Evolutionary conservation across 92 coral and sea anemone species (phyloP).

Genomic region (Siderastrea radians): DNA sequence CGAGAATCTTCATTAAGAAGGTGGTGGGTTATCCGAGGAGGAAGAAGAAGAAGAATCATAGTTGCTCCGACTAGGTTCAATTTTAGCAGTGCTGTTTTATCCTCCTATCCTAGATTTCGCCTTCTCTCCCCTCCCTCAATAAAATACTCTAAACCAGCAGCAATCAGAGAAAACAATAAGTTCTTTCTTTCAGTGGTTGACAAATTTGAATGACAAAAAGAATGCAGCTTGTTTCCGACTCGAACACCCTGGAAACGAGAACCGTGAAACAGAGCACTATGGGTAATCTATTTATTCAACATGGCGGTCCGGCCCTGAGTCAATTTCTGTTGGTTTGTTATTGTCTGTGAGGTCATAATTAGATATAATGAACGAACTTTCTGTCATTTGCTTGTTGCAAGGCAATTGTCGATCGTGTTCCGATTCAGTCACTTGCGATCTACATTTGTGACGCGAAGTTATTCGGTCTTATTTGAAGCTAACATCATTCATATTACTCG

Average conservation of each 20-base stretch:
- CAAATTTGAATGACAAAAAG: too few relatives aligned
- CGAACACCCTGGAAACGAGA: constrained; percentile 17
- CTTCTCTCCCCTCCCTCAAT: too few relatives aligned
- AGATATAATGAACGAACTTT: constrained; percentile 3
- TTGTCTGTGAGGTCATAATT: constrained; percentile 30
- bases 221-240: too few relatives aligned
- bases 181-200: too few relatives aligned
- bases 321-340: not conserved
- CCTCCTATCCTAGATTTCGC: too few relatives aligned
- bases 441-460: not conserved
- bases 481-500: not conserved
- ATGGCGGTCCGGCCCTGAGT: constrained; percentile 17
- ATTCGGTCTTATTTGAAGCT: not conserved
- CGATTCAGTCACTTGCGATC: not conserved
- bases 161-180: too few relatives aligned
- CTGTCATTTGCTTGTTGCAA: not conserved
- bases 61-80: too few relatives aligned
- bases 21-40: too few relatives aligned
- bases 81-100: too few relatives aligned
- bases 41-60: too few relatives aligned
- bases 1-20: too few relatives aligned
- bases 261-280: not conserved
- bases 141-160: too few relatives aligned
- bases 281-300: constrained; percentile 29
- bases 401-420: not conserved